These are phyloP conservation scores for Cyclopterus lumpus DNA, from an alignment of 2,797 vertebrate species.

Conservation along the genomic window DNA sequence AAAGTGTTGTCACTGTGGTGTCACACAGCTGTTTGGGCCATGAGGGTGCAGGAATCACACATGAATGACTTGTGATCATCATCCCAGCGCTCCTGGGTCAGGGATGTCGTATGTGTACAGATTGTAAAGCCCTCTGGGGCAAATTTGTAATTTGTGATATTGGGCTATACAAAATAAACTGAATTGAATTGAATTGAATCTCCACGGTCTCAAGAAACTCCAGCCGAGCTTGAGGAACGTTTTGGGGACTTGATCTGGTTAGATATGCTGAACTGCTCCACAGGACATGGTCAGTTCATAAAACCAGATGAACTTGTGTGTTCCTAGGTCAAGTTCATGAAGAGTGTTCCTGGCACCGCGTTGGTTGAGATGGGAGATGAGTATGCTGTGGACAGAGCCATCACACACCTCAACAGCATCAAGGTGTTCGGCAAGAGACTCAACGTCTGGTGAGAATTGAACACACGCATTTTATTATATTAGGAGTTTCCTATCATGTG, in stretches of 20 bases:
- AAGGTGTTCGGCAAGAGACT: constrained; percentile 97
- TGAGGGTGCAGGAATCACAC: neutral
- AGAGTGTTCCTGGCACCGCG: constrained; percentile 96
- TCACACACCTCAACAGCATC: constrained; percentile 97
- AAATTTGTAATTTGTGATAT: too few species aligned
- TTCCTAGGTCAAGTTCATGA: constrained; percentile 96
- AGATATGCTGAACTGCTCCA: too few species aligned
- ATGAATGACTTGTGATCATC: too few species aligned
- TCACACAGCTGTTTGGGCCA: neutral
- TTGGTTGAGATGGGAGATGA: constrained; percentile 99
- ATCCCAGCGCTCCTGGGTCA: too few species aligned
- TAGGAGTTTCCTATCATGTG: neutral
- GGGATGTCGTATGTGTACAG: too few species aligned
- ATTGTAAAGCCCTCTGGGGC: too few species aligned
- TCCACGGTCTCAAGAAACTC: too few species aligned
- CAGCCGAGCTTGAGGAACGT: too few species aligned
- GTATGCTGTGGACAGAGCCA: constrained; percentile 96
- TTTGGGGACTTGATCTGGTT: too few species aligned
- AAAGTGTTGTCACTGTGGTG: neutral
- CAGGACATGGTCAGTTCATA: too few species aligned
- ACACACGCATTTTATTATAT: neutral
- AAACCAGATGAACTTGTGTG: neutral
- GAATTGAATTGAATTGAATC: too few species aligned
- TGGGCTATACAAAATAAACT: too few species aligned
- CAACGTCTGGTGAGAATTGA: constrained; percentile 91